Evolutionary conservation across 2,797 vertebrate genomes (phyloP).

Genomic region (Tympanoctomys barrerae): DNA sequence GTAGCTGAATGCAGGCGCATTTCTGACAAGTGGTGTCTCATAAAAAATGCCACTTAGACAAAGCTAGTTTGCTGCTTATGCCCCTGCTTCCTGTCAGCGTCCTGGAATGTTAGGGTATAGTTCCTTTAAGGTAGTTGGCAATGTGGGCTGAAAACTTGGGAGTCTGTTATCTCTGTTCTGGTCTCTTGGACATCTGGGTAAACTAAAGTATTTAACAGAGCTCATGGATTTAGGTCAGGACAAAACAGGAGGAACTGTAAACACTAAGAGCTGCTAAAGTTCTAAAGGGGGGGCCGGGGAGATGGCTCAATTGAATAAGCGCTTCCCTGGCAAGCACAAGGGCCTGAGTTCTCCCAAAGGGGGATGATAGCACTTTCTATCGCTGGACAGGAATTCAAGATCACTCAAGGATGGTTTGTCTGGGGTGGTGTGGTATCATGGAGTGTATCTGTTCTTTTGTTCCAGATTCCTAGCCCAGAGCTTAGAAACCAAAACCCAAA

Average conservation of each 20-base stretch:
- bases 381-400: background rate
- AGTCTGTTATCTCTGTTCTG: background rate
- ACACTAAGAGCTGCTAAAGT: background rate
- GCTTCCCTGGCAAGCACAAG: too few species aligned
- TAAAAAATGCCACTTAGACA: background rate
- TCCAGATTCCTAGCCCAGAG: background rate
- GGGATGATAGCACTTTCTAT: background rate
- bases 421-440: background rate
- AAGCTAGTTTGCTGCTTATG: background rate
- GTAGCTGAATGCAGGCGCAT: background rate
- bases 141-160: background rate
- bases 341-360: background rate
- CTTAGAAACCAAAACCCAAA: background rate
- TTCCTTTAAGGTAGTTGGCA: background rate
- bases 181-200: background rate
- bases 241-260: background rate
- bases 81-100: background rate
- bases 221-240: background rate
- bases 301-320: too few species aligned
- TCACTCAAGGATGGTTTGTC: background rate
- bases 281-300: background rate
- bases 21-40: background rate
- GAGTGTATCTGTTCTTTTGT: background rate
- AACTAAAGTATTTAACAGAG: background rate
- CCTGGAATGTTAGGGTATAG: background rate